phyloP scores from a whole-genome alignment of 2,888 invertebrate genomes.

The Aspidiotus destructor region DNA sequence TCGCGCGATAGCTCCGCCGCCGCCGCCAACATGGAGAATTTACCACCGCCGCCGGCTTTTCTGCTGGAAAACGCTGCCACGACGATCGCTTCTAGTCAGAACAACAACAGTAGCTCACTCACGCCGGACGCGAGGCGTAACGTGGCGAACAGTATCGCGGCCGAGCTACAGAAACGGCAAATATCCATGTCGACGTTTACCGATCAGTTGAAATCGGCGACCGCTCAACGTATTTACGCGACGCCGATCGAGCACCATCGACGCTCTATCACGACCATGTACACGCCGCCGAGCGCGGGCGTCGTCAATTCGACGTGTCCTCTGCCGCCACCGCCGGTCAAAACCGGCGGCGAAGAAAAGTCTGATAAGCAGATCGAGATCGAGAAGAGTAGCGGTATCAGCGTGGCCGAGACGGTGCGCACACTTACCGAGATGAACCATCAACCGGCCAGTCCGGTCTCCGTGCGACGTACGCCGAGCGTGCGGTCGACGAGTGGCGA shows the following conservation, averaged over 20 bases:
- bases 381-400: constrained; percentile 35
- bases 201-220: constrained; percentile 22
- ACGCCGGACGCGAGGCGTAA: constrained; percentile 25
- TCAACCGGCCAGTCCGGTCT: constrained; percentile 68
- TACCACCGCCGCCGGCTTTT: constrained; percentile 70
- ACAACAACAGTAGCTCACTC: too few relatives aligned
- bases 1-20: constrained; percentile 37
- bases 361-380: constrained; percentile 29
- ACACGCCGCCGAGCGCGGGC: constrained; percentile 22
- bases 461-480: constrained; percentile 37
- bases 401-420: constrained; percentile 75
- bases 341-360: constrained; percentile 7
- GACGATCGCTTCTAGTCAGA: neutral
- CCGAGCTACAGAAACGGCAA: constrained; percentile 36
- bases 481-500: constrained; percentile 36
- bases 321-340: neutral
- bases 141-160: constrained; percentile 34
- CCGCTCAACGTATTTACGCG: constrained; percentile 26
- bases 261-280: constrained; percentile 31
- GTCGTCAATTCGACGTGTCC: constrained; percentile 16
- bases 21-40: constrained; percentile 46
- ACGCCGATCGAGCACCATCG: constrained; percentile 21
- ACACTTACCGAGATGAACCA: constrained; percentile 75
- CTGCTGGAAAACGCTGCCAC: constrained; percentile 49
- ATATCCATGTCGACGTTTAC: constrained; percentile 25